phyloP scores from a whole-genome alignment of 2,797 vertebrate species.

The Harpagifer antarcticus region DNA sequence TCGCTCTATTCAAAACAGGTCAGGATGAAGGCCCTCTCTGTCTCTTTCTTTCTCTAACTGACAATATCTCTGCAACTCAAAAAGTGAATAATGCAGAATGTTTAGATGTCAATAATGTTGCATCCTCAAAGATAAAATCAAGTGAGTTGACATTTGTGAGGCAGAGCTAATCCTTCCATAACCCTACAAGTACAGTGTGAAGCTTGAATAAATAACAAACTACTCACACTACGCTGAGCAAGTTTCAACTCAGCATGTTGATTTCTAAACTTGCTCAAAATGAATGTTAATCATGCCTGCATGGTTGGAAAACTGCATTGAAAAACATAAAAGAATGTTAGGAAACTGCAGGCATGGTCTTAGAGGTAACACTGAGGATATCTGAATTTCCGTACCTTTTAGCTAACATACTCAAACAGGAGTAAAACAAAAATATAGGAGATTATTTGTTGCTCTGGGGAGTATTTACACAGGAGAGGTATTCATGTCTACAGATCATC shows the following conservation, averaged over 20 bases:
- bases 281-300: background rate
- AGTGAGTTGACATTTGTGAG: too few species aligned
- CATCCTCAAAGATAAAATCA: slow-evolving; percentile 11
- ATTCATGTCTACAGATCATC: background rate
- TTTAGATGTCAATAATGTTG: slow-evolving; percentile 28
- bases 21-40: slow-evolving; percentile 70
- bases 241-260: background rate
- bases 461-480: background rate
- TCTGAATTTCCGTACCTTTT: background rate
- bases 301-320: background rate
- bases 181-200: background rate
- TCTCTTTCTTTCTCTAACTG: slow-evolving; percentile 31
- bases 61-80: slow-evolving; percentile 31
- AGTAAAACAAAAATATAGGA: background rate
- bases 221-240: background rate
- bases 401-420: background rate
- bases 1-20: slow-evolving; percentile 99
- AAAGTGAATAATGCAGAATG: slow-evolving; percentile 20
- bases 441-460: background rate
- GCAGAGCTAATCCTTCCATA: background rate
- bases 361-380: background rate
- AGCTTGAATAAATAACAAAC: background rate
- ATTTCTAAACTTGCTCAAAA: background rate
- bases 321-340: background rate
- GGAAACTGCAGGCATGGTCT: background rate